phyloP scores from a whole-genome alignment of 1,140 invertebrate genomes.

The Trichonephila inaurata region DNA sequence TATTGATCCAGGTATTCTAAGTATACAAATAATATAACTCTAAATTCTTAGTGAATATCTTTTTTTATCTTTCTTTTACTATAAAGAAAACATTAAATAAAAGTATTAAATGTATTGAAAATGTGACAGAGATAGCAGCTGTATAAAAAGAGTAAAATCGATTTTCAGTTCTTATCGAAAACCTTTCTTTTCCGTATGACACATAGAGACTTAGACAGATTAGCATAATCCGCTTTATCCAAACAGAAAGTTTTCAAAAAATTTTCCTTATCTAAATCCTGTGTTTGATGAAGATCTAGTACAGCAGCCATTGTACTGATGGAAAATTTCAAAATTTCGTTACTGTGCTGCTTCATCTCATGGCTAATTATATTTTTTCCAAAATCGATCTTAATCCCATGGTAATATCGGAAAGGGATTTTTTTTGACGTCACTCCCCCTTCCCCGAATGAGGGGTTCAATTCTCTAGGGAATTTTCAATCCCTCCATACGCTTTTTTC shows the following conservation, averaged over 20 bases:
- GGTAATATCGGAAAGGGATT: background rate
- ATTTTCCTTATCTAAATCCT: background rate
- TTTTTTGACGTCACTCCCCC: background rate
- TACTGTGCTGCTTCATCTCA: background rate
- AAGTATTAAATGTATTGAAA: too few relatives aligned
- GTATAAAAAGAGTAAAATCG: too few relatives aligned
- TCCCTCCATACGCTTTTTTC: background rate
- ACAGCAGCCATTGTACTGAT: too few relatives aligned
- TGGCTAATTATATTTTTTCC: background rate
- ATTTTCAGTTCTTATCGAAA: too few relatives aligned
- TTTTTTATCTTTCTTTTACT: too few relatives aligned
- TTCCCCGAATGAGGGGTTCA: background rate
- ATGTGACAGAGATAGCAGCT: too few relatives aligned
- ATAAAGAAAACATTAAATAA: too few relatives aligned
- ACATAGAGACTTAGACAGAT: background rate
- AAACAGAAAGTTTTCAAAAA: background rate
- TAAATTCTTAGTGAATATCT: too few relatives aligned
- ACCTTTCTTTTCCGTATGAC: too few relatives aligned
- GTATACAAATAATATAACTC: too few relatives aligned
- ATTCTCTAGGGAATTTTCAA: background rate
- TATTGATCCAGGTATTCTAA: too few relatives aligned
- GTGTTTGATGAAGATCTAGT: background rate
- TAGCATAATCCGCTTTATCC: background rate
- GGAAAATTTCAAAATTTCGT: background rate
- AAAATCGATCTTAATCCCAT: background rate